These are phyloP conservation scores for Stramonita haemastoma DNA, from an alignment of 2,888 invertebrate species.

Conservation along the genomic window DNA sequence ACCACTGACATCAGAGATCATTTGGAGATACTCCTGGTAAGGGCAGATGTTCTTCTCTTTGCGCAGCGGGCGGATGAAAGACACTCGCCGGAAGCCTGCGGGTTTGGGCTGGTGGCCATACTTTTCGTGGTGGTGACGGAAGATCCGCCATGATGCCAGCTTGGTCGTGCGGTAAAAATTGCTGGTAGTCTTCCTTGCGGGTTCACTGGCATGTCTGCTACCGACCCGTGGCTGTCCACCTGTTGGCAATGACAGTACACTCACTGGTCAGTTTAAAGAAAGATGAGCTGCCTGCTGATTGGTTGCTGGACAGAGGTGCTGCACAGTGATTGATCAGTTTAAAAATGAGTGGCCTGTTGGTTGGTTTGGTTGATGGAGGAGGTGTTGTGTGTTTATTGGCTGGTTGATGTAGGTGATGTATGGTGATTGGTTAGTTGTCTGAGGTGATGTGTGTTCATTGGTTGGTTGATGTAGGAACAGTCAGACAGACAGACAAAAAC, in stretches of 20 bases:
- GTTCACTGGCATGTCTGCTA: background rate
- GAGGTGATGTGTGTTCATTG: too few species aligned
- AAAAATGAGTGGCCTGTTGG: too few species aligned
- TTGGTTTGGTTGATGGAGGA: too few species aligned
- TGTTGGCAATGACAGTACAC: background rate
- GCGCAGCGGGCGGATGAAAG: background rate
- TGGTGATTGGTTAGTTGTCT: too few species aligned
- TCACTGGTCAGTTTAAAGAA: too few species aligned
- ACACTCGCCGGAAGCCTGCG: background rate
- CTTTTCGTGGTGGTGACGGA: constrained; percentile 9
- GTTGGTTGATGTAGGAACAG: background rate
- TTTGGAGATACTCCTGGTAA: background rate
- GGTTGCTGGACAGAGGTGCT: too few species aligned
- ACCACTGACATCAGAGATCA: background rate
- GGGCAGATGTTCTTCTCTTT: background rate
- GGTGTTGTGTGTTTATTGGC: too few species aligned
- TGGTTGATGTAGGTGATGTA: too few species aligned
- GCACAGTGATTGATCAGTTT: too few species aligned
- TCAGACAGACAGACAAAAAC: background rate
- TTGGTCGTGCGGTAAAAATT: constrained; percentile 15
- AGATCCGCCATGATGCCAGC: background rate
- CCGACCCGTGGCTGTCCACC: background rate
- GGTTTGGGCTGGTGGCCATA: background rate
- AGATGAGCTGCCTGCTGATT: too few species aligned
- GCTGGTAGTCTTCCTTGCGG: background rate